phyloP scores from a whole-genome alignment of 2,888 invertebrate species.

The Girardia tigrina region DNA sequence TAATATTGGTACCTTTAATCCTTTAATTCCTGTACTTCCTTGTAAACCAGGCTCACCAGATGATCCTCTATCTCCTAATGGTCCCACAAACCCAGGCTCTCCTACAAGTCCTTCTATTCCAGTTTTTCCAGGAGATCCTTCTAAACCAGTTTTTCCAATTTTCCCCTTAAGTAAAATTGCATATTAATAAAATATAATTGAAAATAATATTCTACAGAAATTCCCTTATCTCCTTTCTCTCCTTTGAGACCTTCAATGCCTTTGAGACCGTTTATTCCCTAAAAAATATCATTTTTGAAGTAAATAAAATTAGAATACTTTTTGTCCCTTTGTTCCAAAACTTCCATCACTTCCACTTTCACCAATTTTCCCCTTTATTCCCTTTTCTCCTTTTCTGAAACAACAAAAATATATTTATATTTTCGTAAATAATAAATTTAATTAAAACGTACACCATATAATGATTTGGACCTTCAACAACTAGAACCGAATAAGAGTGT shows the following conservation, averaged over 20 bases:
- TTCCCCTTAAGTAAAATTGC: neutral
- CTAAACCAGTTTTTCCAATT: neutral
- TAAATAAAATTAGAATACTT: neutral
- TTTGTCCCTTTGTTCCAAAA: neutral
- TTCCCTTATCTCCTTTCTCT: neutral
- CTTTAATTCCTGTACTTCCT: neutral
- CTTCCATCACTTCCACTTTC: neutral
- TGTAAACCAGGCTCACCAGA: neutral
- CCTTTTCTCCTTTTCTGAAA: constrained; percentile 5
- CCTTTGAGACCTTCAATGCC: neutral
- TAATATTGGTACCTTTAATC: neutral
- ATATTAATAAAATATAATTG: neutral
- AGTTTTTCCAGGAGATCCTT: neutral
- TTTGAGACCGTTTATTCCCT: neutral
- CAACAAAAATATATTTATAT: neutral
- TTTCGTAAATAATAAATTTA: neutral
- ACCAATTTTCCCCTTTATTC: neutral
- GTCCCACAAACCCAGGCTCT: neutral
- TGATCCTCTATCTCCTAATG: neutral
- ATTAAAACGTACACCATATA: neutral
- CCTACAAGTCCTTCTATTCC: neutral
- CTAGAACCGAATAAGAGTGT: neutral
- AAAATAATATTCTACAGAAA: neutral
- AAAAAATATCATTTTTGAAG: too few species aligned
- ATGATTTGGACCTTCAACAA: neutral